These are phyloP conservation scores for Paratilapia polleni DNA, from an alignment of 2,113 vertebrate genomes.

Conservation along the genomic window DNA sequence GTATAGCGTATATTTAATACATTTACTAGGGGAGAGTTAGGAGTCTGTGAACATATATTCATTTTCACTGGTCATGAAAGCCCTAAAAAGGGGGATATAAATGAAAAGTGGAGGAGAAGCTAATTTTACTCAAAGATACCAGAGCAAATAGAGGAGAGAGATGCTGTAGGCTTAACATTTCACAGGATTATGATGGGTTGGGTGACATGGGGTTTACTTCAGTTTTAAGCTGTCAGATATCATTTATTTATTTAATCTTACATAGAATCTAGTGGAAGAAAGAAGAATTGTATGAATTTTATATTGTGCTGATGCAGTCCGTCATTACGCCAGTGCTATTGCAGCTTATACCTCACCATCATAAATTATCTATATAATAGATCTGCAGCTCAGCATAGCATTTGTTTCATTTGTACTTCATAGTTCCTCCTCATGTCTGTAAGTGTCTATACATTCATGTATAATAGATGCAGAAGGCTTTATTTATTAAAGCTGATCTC, in stretches of 20 bases:
- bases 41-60: background rate
- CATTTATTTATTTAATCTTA: background rate
- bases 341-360: background rate
- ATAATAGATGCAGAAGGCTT: conserved; percentile 52
- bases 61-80: background rate
- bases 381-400: background rate
- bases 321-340: background rate
- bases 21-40: background rate
- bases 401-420: conserved; percentile 26
- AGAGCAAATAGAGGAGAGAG: background rate
- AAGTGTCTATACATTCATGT: conserved; percentile 33
- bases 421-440: background rate
- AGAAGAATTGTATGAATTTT: too few relatives aligned
- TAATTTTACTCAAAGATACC: conserved; percentile 10
- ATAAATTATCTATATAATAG: background rate
- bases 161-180: background rate
- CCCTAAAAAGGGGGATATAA: conserved; percentile 4
- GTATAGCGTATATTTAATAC: background rate
- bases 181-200: background rate
- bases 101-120: background rate
- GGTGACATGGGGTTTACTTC: background rate
- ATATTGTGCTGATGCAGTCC: background rate
- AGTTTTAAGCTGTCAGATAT: background rate
- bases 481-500: conserved; percentile 45
- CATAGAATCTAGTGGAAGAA: background rate